Conservation (phyloP, 1,140 invertebrate genomes). For the Hycleus phaleratus region DNA sequence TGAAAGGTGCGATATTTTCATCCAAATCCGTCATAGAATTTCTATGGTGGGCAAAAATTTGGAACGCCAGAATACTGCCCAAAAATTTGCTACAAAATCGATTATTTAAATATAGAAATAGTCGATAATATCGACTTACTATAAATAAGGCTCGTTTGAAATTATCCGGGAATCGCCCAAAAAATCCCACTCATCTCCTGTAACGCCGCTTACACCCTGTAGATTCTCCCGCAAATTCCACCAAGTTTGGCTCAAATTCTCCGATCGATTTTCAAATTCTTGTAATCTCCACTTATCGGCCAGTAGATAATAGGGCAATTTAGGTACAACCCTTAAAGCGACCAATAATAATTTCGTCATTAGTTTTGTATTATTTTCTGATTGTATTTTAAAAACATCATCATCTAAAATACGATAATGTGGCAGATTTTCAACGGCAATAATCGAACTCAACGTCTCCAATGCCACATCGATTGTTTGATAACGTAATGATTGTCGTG, state of each 20-base stretch:
- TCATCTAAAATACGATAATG: slow-evolving; percentile 16
- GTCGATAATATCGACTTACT: slow-evolving; percentile 37
- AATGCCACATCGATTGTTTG: slow-evolving; percentile 45
- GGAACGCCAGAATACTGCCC: slow-evolving; percentile 43
- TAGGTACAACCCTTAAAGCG: slow-evolving; percentile 47
- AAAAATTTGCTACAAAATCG: slow-evolving; percentile 40
- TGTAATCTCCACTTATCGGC: slow-evolving; percentile 53
- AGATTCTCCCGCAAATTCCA: slow-evolving; percentile 37
- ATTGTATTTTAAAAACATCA: not conserved
- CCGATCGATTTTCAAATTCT: slow-evolving; percentile 42
- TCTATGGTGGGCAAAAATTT: slow-evolving; percentile 39
- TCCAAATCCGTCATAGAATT: slow-evolving; percentile 32
- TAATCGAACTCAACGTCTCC: slow-evolving; percentile 40
- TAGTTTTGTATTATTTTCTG: slow-evolving; percentile 6
- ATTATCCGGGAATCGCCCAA: slow-evolving; percentile 48
- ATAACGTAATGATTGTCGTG: slow-evolving; percentile 22
- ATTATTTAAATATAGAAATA: no score
- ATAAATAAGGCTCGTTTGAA: slow-evolving; percentile 51
- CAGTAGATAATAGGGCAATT: slow-evolving; percentile 51
- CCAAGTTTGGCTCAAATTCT: slow-evolving; percentile 37
- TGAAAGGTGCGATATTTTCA: slow-evolving; percentile 32
- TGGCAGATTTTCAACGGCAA: slow-evolving; percentile 39
- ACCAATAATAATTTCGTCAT: slow-evolving; percentile 44
- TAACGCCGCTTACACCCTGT: slow-evolving; percentile 41
- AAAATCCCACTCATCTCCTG: slow-evolving; percentile 42